Evolutionary conservation across 1,140 invertebrate genomes (phyloP), one percentile per base, ranked within the genome.

Genomic region (Spodoptera frugiperda): DNA sequence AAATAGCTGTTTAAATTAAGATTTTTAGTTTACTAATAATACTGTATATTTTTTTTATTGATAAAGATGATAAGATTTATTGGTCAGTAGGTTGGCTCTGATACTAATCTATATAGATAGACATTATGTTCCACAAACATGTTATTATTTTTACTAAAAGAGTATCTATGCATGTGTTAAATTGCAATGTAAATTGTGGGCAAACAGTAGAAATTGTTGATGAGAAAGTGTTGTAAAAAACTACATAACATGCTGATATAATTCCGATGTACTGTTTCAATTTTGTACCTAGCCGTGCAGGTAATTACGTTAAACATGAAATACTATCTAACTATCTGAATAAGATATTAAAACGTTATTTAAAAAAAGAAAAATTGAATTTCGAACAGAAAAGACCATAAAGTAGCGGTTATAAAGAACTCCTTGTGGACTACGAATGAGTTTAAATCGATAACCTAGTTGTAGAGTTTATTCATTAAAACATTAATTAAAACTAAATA

Each of bases 201-300:
- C 17, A 46, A 67, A 67, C 19, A 12, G 44, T 67, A 67, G 21
- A 46, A 67, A 67, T 49, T 19, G 15, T 25, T 49, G 10, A 49
- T 49, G 63, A 67, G 63, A 67, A 67, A 67, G 63, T 67, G 39
- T 25, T 19, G 39, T 25, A 67, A 49, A n/a, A 49, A 67, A 67
- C 44, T 67, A 67, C 61, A 48, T 67, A 49, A 49, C 63, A 67
- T 67, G 63, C 44, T 67, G 63, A 67, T 49, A 67, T 48, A 49
- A 67, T 21, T 67, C 19, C 48, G 63, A 14, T 61, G 11, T 14
- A 44, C 46, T 19, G n/a, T 11, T 19, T 15, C 10, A n/a, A 19
- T 67, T 49, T 49, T 49, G 46, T 19, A 25, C 25, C 25, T 25
- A n/a, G 19, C 25, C 12, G 63, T 67, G 63, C 63, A 48, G 21